phyloP scores from a whole-genome alignment of 2,113 vertebrate species.

The Lonchura striata region DNA sequence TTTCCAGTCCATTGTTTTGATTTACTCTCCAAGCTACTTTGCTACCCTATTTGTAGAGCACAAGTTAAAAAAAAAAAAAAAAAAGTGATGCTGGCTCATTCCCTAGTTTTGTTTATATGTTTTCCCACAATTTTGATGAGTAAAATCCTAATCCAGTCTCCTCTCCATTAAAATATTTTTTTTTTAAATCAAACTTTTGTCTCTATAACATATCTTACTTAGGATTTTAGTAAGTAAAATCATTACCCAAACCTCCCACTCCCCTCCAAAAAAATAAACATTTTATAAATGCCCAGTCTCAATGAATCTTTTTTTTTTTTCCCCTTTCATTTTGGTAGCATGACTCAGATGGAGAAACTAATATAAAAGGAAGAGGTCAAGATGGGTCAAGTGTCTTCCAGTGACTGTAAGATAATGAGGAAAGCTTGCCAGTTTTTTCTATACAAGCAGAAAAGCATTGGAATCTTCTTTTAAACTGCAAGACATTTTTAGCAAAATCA shows the following conservation, averaged over 20 bases:
- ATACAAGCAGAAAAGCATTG: not conserved
- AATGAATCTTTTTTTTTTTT: not conserved
- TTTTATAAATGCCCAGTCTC: not conserved
- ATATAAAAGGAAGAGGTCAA: not conserved
- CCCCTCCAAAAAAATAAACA: not conserved
- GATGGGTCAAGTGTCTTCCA: conserved; percentile 4
- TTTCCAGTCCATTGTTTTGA: not conserved
- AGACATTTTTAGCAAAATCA: not conserved
- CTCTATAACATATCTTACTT: not conserved
- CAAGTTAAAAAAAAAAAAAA: not conserved
- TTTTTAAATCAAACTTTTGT: not conserved
- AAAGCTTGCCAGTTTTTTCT: not conserved
- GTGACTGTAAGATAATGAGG: not conserved
- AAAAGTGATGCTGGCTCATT: not conserved
- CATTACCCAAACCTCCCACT: not conserved
- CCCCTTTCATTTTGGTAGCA: not conserved
- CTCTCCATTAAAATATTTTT: accelerated
- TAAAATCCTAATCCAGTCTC: not conserved
- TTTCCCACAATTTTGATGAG: not conserved
- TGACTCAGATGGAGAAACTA: not conserved
- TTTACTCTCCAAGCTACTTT: not conserved
- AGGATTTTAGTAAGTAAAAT: not conserved
- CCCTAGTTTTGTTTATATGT: not conserved
- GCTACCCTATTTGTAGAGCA: not conserved
- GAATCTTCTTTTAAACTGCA: not conserved